These are phyloP conservation scores for Uloborus plumipes DNA, from an alignment of 2,888 invertebrate species.

Conservation along the genomic window DNA sequence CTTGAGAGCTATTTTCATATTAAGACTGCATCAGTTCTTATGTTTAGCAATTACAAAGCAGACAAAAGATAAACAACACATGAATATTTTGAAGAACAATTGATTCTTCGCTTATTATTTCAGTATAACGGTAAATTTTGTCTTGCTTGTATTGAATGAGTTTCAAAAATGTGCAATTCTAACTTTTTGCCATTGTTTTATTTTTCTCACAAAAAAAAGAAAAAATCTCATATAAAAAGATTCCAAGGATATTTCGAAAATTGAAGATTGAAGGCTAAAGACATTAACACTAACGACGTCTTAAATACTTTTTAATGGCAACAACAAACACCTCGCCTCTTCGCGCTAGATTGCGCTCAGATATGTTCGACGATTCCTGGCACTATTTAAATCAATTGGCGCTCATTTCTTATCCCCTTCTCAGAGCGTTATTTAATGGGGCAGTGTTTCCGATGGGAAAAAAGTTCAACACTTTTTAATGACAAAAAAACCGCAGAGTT, in stretches of 20 bases:
- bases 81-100: too few relatives aligned
- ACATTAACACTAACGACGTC: conserved; percentile 1
- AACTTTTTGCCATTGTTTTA: too few relatives aligned
- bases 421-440: background rate
- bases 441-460: background rate
- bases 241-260: background rate
- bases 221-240: too few relatives aligned
- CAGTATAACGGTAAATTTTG: too few relatives aligned
- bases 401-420: background rate
- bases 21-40: too few relatives aligned
- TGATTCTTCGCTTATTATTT: too few relatives aligned
- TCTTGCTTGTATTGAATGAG: too few relatives aligned
- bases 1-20: too few relatives aligned
- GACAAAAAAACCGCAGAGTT: background rate
- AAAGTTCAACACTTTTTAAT: background rate
- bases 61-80: too few relatives aligned
- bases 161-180: too few relatives aligned
- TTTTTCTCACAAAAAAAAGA: too few relatives aligned
- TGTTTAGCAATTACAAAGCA: too few relatives aligned
- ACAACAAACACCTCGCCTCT: conserved; percentile 30
- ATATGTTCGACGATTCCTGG: conserved; percentile 15
- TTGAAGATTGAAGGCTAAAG: background rate
- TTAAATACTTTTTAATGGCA: conserved; percentile 56
- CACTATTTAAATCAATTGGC: background rate
- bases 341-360: conserved; percentile 42